Evolutionary conservation across 2,113 vertebrate genomes (phyloP), one percentile per base, ranked within the genome.

Genomic region (Noctilio leporinus): DNA sequence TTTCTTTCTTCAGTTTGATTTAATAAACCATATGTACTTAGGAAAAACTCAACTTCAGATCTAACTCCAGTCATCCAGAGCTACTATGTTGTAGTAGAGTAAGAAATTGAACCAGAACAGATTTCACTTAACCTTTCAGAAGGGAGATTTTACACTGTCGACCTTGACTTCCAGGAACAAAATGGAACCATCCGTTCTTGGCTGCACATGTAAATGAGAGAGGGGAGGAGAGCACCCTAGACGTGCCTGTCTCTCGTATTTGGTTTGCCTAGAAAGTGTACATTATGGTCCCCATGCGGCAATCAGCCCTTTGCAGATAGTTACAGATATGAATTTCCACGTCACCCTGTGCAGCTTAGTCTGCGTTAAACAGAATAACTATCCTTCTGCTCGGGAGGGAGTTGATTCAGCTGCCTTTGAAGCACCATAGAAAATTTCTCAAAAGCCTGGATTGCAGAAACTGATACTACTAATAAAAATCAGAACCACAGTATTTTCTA

Each of bases 71-170:
- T 65, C 69, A 90, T 89, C 47, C 45, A 16, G 65, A 92, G 76
- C 84, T 93, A 43, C 95, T 96, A 28, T 77, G 92, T 84, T 93
- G 53, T 94, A 93, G 95, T 93, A 80, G 86, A 57, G 75, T 89
- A 81, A 96, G 94, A 96, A 94, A 93, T 16, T 96, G 95, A 97
- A 97, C 91, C 96, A 97, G 78, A 97, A 97, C 83, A 96, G 51
- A 97, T 97, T 97, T 89, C 96, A 95, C 89, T 97, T 97, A 97
- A 96, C 94, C 94, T 97, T 95, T 95, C 86, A 94, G 59, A 96
- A 97, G 93, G 96, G 91, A 93, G 95, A 96, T 96, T 94, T 94
- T 96, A 96, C 94, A 92, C 84, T 35, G 8, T 84, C 93, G 86
- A 96, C 91, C 94, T 69, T 95, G 95, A 93, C 96, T 93, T 96